Conservation (phyloP, 2,797 vertebrate species). For the Petrocephalus sullivani region DNA sequence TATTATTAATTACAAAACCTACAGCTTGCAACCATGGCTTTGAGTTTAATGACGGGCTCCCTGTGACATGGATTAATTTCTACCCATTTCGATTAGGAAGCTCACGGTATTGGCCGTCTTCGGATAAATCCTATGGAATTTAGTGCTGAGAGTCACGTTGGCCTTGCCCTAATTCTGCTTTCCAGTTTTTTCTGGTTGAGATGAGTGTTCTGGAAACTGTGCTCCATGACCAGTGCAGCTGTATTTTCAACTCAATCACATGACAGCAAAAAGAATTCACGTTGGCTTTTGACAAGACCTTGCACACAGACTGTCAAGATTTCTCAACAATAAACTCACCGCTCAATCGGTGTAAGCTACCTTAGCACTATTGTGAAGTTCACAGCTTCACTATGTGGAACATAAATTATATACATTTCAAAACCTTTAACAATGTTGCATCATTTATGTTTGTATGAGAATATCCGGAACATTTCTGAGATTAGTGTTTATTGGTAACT, state of each 20-base stretch:
- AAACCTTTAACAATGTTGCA: neutral
- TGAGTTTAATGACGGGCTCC: neutral
- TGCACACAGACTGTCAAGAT: neutral
- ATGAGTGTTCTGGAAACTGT: neutral
- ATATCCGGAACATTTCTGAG: neutral
- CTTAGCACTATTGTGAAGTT: neutral
- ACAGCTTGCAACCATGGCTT: neutral
- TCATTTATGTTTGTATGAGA: neutral
- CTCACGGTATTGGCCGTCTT: neutral
- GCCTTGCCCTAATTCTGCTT: neutral
- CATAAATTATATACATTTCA: neutral
- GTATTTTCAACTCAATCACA: neutral
- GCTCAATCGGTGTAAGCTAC: neutral
- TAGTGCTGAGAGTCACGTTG: neutral
- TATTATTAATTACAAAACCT: constrained; percentile 10
- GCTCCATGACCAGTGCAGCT: neutral
- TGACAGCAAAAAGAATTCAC: neutral
- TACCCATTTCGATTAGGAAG: neutral
- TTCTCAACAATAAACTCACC: neutral
- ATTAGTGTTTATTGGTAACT: neutral
- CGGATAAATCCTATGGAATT: neutral
- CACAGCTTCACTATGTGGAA: neutral
- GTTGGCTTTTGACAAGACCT: neutral
- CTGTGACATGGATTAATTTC: neutral
- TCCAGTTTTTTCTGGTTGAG: neutral